These are phyloP conservation scores for Tetragonula carbonaria DNA, from an alignment of 2,888 invertebrate genomes.

Conservation along the genomic window DNA sequence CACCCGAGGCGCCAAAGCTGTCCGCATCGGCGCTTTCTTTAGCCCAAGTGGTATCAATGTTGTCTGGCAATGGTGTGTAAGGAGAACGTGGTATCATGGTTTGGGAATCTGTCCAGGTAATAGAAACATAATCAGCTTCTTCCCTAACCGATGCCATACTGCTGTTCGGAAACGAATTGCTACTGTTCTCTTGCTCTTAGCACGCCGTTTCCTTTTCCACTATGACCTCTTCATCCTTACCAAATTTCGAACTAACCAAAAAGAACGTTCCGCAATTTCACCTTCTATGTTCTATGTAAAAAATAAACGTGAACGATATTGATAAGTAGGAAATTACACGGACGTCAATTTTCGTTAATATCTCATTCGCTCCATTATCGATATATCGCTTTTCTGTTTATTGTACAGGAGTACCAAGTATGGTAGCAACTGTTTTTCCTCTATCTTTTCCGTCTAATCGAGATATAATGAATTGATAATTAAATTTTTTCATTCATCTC, in stretches of 20 bases:
- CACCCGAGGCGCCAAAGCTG: conserved; percentile 75
- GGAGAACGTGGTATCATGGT: conserved; percentile 99
- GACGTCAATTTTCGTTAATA: conserved; percentile 1
- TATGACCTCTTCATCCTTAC: conserved; percentile 52
- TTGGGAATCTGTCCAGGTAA: conserved; percentile 90
- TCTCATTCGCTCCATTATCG: not conserved
- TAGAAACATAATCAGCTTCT: conserved; percentile 23
- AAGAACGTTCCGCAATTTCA: conserved; percentile 45
- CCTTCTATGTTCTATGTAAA: conserved; percentile 26
- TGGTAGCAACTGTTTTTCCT: conserved; percentile 38
- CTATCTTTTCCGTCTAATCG: conserved; percentile 2
- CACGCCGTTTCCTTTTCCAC: conserved; percentile 37
- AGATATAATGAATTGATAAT: conserved; percentile 5
- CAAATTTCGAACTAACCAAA: conserved; percentile 62
- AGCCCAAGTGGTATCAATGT: conserved; percentile 85
- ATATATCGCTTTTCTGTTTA: conserved; percentile 18
- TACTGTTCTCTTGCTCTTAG: conserved; percentile 36
- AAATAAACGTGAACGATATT: conserved; percentile 13
- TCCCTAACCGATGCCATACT: conserved; percentile 3
- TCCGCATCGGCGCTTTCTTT: conserved; percentile 81
- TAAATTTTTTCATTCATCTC: not conserved
- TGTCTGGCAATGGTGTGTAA: conserved; percentile 97
- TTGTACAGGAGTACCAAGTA: conserved; percentile 35
- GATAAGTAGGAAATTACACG: conserved; percentile 1
- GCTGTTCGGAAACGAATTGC: conserved; percentile 17